Evolutionary conservation across 2,113 vertebrate genomes (phyloP), one percentile per base, ranked within the genome.

Genomic region (Sorex araneus): DNA sequence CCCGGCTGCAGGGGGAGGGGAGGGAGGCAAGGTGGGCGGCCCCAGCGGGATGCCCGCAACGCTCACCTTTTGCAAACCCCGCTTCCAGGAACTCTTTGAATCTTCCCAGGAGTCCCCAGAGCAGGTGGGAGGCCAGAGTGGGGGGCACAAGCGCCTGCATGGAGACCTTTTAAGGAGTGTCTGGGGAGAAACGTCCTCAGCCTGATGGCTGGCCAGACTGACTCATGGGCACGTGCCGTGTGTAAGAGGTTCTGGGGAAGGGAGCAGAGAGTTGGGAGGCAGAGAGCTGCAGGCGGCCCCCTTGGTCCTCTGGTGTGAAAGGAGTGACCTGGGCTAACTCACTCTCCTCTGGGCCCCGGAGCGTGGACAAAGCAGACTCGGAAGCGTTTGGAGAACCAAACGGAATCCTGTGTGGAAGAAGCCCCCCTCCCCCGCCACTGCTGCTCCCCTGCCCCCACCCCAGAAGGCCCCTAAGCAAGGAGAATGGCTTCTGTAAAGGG

Each of bases 21-120:
- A 60, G 19, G 25, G 0, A 2, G 0, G 0, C 11, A 1, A 87
- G 45, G 21, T 76, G 9, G 36, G 13, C 11, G 5, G 7, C 19
- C 2, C 0, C 0, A 2, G 12, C 30, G 45, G 77, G 47, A 21
- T 77, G 60, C 86, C 57, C 47, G 34, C 50, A 87, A 67, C 0
- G 34, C 91, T 94, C 94, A 91, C 90, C 87, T 92, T 81, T 60
- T 25, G 6, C 57, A 91, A 94, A 47, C 80, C 91, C 88, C 78
- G 76, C 83, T 32, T 90, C 92, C 94, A 94, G 63, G 3, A 84
- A 43, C 74, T 81, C 90, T 94, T 87, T 95, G 87, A 95, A 6
- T 93, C 87, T 95, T 94, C 89, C 47, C n/a, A 89, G 91, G 74
- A 94, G 81, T 82, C 92, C 92, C 87, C 8, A 93, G 86, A 90